Evolutionary conservation across 2,113 vertebrate genomes (phyloP), one percentile per base, ranked within the genome.

Genomic region (Andinoacara biseriatus): DNA sequence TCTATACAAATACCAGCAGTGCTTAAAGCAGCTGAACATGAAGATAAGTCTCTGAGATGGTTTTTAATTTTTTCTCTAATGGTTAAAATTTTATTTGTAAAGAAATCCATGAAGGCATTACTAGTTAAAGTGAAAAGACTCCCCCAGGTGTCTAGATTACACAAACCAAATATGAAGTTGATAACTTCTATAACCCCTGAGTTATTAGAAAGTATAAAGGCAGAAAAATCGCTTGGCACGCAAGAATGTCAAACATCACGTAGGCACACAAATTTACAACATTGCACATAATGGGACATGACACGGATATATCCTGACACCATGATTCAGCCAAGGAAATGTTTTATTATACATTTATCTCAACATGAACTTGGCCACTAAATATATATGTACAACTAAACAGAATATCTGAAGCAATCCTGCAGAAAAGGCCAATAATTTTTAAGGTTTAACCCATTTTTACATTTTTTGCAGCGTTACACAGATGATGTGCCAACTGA

Each of bases 171-270:
- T n/a, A n/a, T n/a, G n/a, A n/a, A n/a, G n/a, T n/a, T n/a, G n/a
- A n/a, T n/a, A n/a, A n/a, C n/a, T n/a, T n/a, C n/a, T n/a, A n/a
- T n/a, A n/a, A n/a, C n/a, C n/a, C n/a, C n/a, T n/a, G n/a, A n/a
- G n/a, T n/a, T n/a, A n/a, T n/a, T n/a, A n/a, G n/a, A n/a, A n/a
- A n/a, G n/a, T n/a, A n/a, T n/a, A n/a, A n/a, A n/a, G n/a, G n/a
- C n/a, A n/a, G n/a, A n/a, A n/a, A n/a, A n/a, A n/a, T n/a, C n/a
- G 43, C 59, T 54, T 62, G 49, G 6, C 74, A 38, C 40, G 52
- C n/a, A 63, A 52, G 22, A 20, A 59, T 63, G 62, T 77, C 62
- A 69, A 75, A 82, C 35, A 74, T 31, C 62, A 84, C 1, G 17
- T 20, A 56, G n/a, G 14, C 49, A 40, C 13, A 57, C 61, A 60